Base-by-base conservation (phyloP, 2,113 vertebrate genomes). In the Reinhardtius hippoglossoides region DNA sequence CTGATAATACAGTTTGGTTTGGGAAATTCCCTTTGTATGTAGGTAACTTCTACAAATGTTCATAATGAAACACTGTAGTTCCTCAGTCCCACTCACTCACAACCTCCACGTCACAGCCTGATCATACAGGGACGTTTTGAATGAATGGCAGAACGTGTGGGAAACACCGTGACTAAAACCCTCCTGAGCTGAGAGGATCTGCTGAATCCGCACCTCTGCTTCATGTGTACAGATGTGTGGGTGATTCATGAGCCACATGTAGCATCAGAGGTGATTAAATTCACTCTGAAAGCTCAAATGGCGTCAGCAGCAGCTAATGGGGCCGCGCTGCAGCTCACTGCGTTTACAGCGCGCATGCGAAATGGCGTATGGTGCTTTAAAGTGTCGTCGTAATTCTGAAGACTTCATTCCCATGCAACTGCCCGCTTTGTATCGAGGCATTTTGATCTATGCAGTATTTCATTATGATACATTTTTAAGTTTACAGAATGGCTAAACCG, bases 341-440 rank as follows among this genome's bases (percentile, higher is more conserved):
- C 50, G 55, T 81, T 57, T 72, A 44, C 10, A 37, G 67, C 67
- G 79, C 91, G 90, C 93, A 92, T 85, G 92, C 86, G 90, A 90
- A 94, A 91, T 92, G 91, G 92, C 82, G 86, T 64, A 66, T 16
- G 21, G 15, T 59, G 27, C 57, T 0, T 89, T 90, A 42, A 1
- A 0, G 26, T 3, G 13, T 13, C 13, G 8, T 85, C 23, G 68
- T 60, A 65, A 70, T 76, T 74, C 2, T 27, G 40, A 42, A 10
- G 40, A 42, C 40, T 42, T 42, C 40, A 42, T 42, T 42, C 40
- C 40, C 40, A 13, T 12, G 40, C 40, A 42, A 42, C 3, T 42
- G 40, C 10, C 12, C 12, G 40, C 40, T 42, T 42, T 42, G 40
- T 42, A 1, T 13, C 2, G 40, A 42, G 40, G 40, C 40, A 13